Conservation (phyloP, 2,888 invertebrate species). For the Listrodromus nycthemerus region DNA sequence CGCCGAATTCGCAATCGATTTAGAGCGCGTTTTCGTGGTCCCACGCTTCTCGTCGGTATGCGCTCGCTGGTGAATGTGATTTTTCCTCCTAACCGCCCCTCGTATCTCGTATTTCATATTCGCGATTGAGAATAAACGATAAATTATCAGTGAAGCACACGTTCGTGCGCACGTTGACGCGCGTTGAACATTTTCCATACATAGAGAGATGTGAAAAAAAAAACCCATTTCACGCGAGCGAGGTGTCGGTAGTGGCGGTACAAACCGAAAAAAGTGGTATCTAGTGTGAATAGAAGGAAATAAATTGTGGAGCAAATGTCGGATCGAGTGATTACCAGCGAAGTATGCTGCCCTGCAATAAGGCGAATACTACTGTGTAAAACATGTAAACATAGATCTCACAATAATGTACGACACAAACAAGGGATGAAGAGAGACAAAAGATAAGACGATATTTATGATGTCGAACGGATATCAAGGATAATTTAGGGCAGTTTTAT, state of each 20-base stretch:
- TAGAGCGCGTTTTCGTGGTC: conserved; percentile 23
- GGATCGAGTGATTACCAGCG: conserved; percentile 22
- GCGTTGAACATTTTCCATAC: conserved; percentile 30
- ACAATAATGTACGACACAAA: conserved; percentile 17
- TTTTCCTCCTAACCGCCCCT: neutral
- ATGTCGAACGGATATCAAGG: conserved; percentile 24
- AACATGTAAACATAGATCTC: conserved; percentile 20
- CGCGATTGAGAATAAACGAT: conserved; percentile 70
- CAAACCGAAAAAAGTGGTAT: conserved; percentile 55
- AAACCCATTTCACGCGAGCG: conserved; percentile 50
- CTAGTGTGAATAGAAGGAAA: conserved; percentile 44
- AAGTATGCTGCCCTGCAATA: conserved; percentile 32
- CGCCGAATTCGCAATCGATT: conserved; percentile 54
- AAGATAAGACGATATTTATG: conserved; percentile 55
- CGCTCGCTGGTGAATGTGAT: conserved; percentile 9
- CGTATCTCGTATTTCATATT: conserved; percentile 27
- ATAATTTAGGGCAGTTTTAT: neutral
- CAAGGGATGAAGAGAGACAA: neutral
- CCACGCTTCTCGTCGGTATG: conserved; percentile 23
- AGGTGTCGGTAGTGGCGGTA: conserved; percentile 46
- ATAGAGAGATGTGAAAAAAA: conserved; percentile 48
- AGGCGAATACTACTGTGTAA: conserved; percentile 32
- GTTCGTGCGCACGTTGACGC: conserved; percentile 36
- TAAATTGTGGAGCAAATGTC: conserved; percentile 55
- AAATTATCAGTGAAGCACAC: conserved; percentile 68